phyloP scores from a whole-genome alignment of 2,797 vertebrate genomes.

The Crypturellus tataupa region DNA sequence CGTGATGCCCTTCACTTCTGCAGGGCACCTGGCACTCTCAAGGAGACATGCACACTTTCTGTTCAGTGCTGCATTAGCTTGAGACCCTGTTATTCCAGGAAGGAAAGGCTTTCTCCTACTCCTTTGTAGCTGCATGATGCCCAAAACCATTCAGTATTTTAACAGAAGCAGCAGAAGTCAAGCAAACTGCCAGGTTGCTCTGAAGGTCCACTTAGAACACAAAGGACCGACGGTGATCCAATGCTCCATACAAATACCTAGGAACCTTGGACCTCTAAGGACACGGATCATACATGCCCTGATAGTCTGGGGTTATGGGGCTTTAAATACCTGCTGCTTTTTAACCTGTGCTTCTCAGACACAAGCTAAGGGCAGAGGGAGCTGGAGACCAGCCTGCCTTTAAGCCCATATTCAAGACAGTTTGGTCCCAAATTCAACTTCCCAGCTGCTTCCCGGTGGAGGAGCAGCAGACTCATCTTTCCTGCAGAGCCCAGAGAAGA shows the following conservation, averaged over 20 bases:
- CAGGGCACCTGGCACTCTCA: neutral
- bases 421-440: neutral
- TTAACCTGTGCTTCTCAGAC: neutral
- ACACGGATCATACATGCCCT: neutral
- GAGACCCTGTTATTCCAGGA: neutral
- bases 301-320: neutral
- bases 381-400: neutral
- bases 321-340: neutral
- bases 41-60: neutral
- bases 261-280: neutral
- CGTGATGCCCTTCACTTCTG: neutral
- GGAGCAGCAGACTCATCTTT: neutral
- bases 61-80: fast-evolving
- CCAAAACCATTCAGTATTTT: neutral
- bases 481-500: constrained; percentile 31
- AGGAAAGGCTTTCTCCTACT: neutral
- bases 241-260: neutral
- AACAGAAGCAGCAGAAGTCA: neutral
- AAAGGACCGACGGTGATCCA: neutral
- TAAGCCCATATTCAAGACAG: neutral
- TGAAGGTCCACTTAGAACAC: neutral
- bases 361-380: neutral
- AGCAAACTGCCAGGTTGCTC: neutral
- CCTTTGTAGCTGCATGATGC: neutral
- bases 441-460: neutral